A percentile compares a stretch with the other conserved stretches of the same genome.
Evolutionary conservation across 1,140 invertebrate species (phyloP).

Genomic region (Pogonomyrmex californicus): DNA sequence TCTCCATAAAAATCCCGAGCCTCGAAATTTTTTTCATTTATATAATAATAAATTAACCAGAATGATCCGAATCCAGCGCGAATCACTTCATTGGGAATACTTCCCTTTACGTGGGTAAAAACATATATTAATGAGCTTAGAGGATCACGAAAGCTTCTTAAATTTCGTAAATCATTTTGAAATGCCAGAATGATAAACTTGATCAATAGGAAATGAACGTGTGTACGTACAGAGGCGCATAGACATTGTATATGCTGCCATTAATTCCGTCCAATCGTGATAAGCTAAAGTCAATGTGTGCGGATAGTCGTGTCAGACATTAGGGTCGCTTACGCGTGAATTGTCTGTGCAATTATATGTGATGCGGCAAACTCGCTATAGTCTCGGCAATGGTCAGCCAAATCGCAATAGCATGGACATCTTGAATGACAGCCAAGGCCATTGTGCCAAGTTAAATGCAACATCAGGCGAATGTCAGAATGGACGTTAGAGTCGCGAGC

Average conservation of each 20-base stretch:
- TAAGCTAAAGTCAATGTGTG: conserved; percentile 74
- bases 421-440: conserved; percentile 20
- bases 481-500: neutral
- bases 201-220: conserved; percentile 40
- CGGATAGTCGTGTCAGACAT: conserved; percentile 75
- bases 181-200: neutral
- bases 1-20: conserved; percentile 11
- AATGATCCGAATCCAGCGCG: neutral
- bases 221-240: conserved; percentile 26
- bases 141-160: neutral
- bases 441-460: conserved; percentile 43
- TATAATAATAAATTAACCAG: neutral
- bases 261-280: conserved; percentile 76
- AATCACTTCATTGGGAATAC: neutral
- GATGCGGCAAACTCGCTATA: conserved; percentile 63
- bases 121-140: neutral
- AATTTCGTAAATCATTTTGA: neutral
- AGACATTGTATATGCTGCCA: conserved; percentile 64
- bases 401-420: conserved; percentile 49
- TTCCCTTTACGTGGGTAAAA: neutral
- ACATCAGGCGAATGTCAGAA: neutral
- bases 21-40: neutral
- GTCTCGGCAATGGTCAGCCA: conserved; percentile 66
- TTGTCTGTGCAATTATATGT: conserved; percentile 68
- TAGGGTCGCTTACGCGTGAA: conserved; percentile 76